A percentile compares a stretch with the other conserved stretches of the same genome.
Evolutionary conservation across 2,797 vertebrate species (phyloP).

Genomic region (Leptodactylus fallax): DNA sequence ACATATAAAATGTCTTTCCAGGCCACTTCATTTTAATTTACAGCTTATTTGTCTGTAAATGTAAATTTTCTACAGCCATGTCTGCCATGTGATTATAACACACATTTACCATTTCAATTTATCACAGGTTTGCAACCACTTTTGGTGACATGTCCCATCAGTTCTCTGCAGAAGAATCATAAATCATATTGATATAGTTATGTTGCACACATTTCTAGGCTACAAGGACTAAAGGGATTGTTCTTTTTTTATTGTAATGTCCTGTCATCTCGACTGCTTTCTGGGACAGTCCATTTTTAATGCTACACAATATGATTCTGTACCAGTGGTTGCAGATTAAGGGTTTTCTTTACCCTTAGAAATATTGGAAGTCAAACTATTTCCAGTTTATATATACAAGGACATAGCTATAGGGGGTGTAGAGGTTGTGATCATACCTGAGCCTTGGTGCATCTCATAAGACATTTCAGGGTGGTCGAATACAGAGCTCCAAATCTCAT

Average conservation of each 20-base stretch:
- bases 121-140: conserved; percentile 29
- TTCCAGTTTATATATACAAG: background rate
- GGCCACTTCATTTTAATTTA: conserved; percentile 55
- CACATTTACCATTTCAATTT: conserved; percentile 53
- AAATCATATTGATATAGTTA: conserved; percentile 44
- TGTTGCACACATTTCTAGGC: background rate
- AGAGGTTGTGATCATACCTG: background rate
- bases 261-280: background rate
- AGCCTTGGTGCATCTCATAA: too few species aligned
- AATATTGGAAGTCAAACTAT: background rate
- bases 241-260: background rate
- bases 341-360: background rate
- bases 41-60: conserved; percentile 42
- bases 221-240: background rate
- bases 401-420: background rate
- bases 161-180: conserved; percentile 30
- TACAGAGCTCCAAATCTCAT: too few species aligned
- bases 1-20: conserved; percentile 28
- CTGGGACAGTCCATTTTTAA: background rate
- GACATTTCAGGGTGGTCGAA: too few species aligned
- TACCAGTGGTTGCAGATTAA: background rate
- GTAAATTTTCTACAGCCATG: conserved; percentile 34
- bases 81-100: conserved; percentile 44
- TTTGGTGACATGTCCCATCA: conserved; percentile 42
- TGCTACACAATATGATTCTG: background rate